These are phyloP conservation scores for Acrossocheilus fasciatus DNA, from an alignment of 2,797 vertebrate species.

Conservation along the genomic window DNA sequence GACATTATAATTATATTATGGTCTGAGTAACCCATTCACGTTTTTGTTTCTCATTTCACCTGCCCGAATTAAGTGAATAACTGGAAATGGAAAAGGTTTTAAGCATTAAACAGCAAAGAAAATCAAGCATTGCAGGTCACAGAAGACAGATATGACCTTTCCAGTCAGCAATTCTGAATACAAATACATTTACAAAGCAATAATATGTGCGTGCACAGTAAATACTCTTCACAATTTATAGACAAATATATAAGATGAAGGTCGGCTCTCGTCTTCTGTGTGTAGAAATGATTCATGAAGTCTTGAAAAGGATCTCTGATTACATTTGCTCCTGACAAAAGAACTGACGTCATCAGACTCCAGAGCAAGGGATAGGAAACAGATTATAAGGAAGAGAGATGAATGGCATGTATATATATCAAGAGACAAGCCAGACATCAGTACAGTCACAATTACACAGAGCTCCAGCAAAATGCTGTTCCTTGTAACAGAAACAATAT, in stretches of 20 bases:
- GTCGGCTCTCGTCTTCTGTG: background rate
- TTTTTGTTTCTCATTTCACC: constrained; percentile 3
- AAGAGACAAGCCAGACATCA: constrained; percentile 4
- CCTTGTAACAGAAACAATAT: background rate
- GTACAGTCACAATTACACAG: background rate
- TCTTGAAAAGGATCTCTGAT: constrained; percentile 50
- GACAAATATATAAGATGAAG: background rate
- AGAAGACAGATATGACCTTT: background rate
- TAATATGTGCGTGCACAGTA: background rate
- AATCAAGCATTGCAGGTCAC: background rate
- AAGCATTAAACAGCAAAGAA: background rate
- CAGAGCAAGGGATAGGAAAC: background rate
- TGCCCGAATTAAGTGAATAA: background rate
- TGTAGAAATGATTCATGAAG: constrained; percentile 50
- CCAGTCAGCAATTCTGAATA: background rate
- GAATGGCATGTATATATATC: background rate
- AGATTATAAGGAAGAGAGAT: background rate
- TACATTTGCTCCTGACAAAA: constrained; percentile 54
- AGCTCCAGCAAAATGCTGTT: background rate
- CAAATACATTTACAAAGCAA: background rate
- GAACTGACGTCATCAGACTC: constrained; percentile 51
- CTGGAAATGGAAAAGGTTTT: background rate
- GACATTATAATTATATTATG: constrained; percentile 29
- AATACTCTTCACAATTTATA: background rate
- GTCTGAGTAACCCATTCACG: constrained; percentile 9